Evolutionary conservation across 2,888 invertebrate species (phyloP), one percentile per base, ranked within the genome.

Genomic region (Odontocolon sp.): DNA sequence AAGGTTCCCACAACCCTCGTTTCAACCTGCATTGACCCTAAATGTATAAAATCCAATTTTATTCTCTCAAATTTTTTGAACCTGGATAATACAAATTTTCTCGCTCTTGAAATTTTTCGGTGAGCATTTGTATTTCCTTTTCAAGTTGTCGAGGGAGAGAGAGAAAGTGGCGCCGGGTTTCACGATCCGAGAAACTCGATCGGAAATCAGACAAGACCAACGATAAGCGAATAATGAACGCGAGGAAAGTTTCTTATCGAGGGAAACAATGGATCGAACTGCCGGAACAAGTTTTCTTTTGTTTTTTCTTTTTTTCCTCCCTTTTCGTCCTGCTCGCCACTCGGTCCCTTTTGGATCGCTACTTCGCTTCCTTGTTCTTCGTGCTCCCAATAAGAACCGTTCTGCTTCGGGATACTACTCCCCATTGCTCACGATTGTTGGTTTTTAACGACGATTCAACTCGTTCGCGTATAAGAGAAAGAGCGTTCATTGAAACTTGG

Each of bases 141-240:
- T 28, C 3, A n/a, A 36, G 9, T n/a, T 14, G n/a, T 3, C 9
- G 2, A 38, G 33, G n/a, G 33, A 14, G 9, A 26, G n/a, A 23
- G 33, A 21, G 47, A 31, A 23, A 6, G 45, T 40, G 57, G 36
- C 23, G 28, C 47, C 47, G 50, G 14, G 33, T 33, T 72, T 72
- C 50, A 31, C 68, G 36, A 68, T 68, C 28, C 36, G 57, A 54
- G 66, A 72, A 77, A 72, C 57, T 77, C 68, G 57, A 72, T 77
- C 42, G 52, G 57, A 77, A 50, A 26, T 26, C 66, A 50, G 28
- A 77, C 72, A 64, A 77, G 56, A 52, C 50, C 72, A 31, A 68
- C 68, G 72, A 72, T 77, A 72, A 77, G 68, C 72, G 72, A 69
- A 59, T 77, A 77, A 77, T 73, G 69, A 73, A 77, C 72, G 77